phyloP scores from a whole-genome alignment of 2,797 vertebrate genomes.

The Chelidonichthys spinosus region DNA sequence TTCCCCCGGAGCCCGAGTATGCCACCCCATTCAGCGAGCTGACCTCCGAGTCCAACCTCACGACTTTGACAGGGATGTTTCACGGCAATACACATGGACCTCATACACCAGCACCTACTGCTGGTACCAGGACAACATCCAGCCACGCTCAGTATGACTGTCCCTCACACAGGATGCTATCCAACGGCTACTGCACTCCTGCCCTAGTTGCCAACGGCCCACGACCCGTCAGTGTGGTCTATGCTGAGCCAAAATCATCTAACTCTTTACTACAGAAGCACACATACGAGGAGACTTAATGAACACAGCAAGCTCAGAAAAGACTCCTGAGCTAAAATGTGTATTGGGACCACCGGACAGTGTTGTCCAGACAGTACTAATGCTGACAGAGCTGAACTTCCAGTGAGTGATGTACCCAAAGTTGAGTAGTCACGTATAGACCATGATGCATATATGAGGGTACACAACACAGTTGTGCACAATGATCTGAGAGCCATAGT shows the following conservation, averaged over 20 bases:
- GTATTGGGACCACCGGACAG: slow-evolving; percentile 34
- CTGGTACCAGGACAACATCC: slow-evolving; percentile 12
- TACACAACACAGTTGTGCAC: slow-evolving; percentile 24
- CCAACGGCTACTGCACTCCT: slow-evolving; percentile 84
- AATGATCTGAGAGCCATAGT: slow-evolving; percentile 43
- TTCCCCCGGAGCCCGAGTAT: slow-evolving; percentile 88
- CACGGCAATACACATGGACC: slow-evolving; percentile 35
- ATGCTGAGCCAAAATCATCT: slow-evolving; percentile 73
- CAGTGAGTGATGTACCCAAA: slow-evolving; percentile 18
- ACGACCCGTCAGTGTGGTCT: slow-evolving; percentile 49
- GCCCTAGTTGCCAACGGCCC: slow-evolving; percentile 43
- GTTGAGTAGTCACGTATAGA: slow-evolving; percentile 40
- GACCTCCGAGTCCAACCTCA: slow-evolving; percentile 43
- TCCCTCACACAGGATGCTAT: slow-evolving; percentile 78
- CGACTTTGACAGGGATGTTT: slow-evolving; percentile 3
- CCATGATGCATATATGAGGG: slow-evolving; percentile 20
- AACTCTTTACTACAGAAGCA: slow-evolving; percentile 65
- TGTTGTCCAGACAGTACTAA: slow-evolving; percentile 40
- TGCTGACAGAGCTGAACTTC: slow-evolving; percentile 27
- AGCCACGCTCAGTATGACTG: slow-evolving; percentile 79
- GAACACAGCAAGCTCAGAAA: slow-evolving; percentile 36
- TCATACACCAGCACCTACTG: background rate
- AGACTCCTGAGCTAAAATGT: slow-evolving; percentile 29
- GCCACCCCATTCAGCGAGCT: slow-evolving; percentile 88
- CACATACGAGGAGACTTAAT: slow-evolving; percentile 72